Conservation (phyloP, 2,797 vertebrate genomes). For the Molossus molossus region DNA sequence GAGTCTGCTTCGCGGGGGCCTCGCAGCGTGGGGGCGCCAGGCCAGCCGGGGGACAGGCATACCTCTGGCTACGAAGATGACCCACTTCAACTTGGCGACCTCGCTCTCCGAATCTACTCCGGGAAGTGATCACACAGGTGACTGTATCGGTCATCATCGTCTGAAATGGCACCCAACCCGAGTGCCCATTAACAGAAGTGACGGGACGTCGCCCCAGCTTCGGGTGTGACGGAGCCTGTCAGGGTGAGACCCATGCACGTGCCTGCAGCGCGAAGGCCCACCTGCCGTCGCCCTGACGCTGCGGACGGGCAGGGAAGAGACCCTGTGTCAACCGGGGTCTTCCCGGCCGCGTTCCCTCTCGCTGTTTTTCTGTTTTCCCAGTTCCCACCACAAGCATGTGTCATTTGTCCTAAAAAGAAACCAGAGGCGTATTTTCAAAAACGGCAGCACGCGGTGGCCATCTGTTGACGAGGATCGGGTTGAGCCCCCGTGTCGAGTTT, state of each 20-base stretch:
- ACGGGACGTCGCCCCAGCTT: neutral
- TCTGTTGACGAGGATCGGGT: neutral
- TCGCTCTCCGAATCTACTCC: accelerated
- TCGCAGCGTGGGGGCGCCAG: accelerated
- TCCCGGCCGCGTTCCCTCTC: neutral
- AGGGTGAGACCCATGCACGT: too few relatives aligned
- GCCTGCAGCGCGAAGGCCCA: accelerated
- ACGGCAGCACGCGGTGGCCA: accelerated
- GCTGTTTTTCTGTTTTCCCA: neutral
- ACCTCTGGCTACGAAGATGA: neutral
- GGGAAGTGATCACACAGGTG: neutral
- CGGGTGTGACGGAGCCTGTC: accelerated
- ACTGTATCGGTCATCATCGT: accelerated
- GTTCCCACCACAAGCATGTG: accelerated
- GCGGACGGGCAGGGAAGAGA: accelerated
- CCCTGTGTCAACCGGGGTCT: accelerated
- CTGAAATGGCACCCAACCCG: accelerated
- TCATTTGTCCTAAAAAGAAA: neutral
- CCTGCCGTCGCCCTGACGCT: accelerated
- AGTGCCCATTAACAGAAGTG: accelerated
- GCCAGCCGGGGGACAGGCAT: accelerated
- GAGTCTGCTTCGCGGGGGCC: accelerated
- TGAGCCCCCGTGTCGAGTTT: neutral
- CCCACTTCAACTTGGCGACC: accelerated
- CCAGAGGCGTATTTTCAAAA: neutral